Percentiles rank a stretch among this genome's conserved stretches.
Evolutionary conservation across 1,140 invertebrate genomes (phyloP).

Genomic region (Idris sp.): DNA sequence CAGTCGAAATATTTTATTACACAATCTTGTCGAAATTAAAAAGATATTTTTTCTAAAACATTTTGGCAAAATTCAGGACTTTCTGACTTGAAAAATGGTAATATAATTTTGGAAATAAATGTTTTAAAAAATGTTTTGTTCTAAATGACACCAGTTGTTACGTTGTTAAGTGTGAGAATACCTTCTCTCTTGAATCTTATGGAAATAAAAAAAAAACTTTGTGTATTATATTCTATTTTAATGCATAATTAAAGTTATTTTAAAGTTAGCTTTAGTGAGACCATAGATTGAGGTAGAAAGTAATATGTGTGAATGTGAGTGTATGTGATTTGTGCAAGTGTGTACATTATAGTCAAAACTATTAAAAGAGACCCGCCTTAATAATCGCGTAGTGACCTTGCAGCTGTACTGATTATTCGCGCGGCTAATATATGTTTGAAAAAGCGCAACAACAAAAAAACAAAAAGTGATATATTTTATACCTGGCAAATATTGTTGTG

Average conservation of each 20-base stretch:
- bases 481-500: slow-evolving; percentile 61
- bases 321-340: not conserved
- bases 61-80: slow-evolving; percentile 1
- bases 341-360: slow-evolving; percentile 51
- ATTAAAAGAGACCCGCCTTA: slow-evolving; percentile 50
- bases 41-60: too few species aligned
- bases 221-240: slow-evolving; percentile 36
- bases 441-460: slow-evolving; percentile 50
- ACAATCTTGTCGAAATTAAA: too few species aligned
- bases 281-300: slow-evolving; percentile 28
- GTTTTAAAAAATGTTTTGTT: too few species aligned
- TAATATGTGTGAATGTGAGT: slow-evolving; percentile 11
- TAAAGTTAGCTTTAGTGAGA: slow-evolving; percentile 12
- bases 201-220: slow-evolving; percentile 7
- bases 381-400: slow-evolving; percentile 50
- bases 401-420: slow-evolving; percentile 56
- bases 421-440: slow-evolving; percentile 40
- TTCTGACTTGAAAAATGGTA: too few species aligned
- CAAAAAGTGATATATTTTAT: slow-evolving; percentile 69
- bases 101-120: too few species aligned
- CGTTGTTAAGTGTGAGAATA: slow-evolving; percentile 17
- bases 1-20: too few species aligned
- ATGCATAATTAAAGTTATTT: slow-evolving; percentile 39
- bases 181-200: slow-evolving; percentile 12
- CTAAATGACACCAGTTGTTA: slow-evolving; percentile 33